Base-by-base conservation (phyloP, 2,113 vertebrate genomes). In the Lophius piscatorius region DNA sequence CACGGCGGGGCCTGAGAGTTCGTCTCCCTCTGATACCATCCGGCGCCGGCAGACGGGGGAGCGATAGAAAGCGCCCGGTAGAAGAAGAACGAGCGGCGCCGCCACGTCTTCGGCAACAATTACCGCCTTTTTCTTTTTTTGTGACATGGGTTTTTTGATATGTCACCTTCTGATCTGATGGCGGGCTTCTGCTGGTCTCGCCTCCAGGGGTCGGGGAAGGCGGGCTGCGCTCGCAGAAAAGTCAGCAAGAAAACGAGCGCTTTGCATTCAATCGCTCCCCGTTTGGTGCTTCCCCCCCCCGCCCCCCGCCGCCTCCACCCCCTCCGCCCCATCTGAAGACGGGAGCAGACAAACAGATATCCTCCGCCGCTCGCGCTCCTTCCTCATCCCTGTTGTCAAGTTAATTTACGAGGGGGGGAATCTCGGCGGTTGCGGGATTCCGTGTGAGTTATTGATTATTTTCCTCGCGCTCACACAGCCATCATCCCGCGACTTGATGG, bases 401-500 rank as follows among this genome's bases (percentile, higher is more conserved):
- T 90, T 92, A 91, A 94, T 94, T 94, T 94, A 93, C 80, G 60
- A 90, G 90, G n/a, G n/a, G n/a, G n/a, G 83, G 89, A 72, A 84
- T 93, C 93, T 89, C 87, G 88, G 85, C 76, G 85, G 92, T 91
- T 89, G 89, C 89, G 89, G 91, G 90, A 87, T 62, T 82, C 71
- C 73, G 74, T 82, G 85, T 91, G 88, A 85, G 90, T 93, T 94
- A 95, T 93, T 94, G 94, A 95, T 95, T 94, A 92, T 92, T 88
- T 89, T 75, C 63, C 72, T 52, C 60, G 60, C 44, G 54, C 74
- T 77, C 72, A 52, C 36, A 70, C 81, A 87, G 82, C 80, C 82
- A 80, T 87, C 88, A 82, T 88, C 73, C 71, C 24, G 70, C 71
- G 74, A 67, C 75, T 76, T 82, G 81, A 77, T 83, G 81, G 74